Evolutionary conservation across 1,140 invertebrate species (phyloP).

Genomic region (Heliconius hermathena): DNA sequence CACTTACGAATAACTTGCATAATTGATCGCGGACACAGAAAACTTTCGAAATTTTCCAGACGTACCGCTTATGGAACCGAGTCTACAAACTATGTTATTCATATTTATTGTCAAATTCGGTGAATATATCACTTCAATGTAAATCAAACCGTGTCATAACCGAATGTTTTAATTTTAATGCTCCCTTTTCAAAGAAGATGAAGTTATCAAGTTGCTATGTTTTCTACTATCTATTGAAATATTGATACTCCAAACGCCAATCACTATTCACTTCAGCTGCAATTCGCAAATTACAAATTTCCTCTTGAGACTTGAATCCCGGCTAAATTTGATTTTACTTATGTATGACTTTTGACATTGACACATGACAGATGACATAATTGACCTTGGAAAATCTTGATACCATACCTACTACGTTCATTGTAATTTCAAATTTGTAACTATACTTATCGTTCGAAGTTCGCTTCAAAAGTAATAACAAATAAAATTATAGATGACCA

Average conservation of each 20-base stretch:
- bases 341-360: slow-evolving; percentile 7
- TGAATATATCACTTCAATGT: neutral
- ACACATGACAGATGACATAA: neutral
- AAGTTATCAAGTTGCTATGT: neutral
- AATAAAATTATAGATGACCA: too few relatives aligned
- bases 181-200: neutral
- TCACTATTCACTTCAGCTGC: neutral
- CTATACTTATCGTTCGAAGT: too few relatives aligned
- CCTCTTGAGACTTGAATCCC: neutral
- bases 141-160: neutral
- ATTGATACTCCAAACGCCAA: neutral
- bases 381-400: neutral
- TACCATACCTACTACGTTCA: neutral
- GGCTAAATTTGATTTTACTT: neutral
- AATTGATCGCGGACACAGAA: slow-evolving; percentile 54
- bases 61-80: slow-evolving; percentile 33
- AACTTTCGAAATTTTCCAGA: slow-evolving; percentile 48
- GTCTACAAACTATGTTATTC: slow-evolving; percentile 50
- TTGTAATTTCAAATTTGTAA: too few relatives aligned
- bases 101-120: slow-evolving; percentile 31
- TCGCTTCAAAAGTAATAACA: too few relatives aligned
- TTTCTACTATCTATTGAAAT: neutral
- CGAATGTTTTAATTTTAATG: neutral
- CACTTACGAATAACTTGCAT: slow-evolving; percentile 67
- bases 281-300: neutral